phyloP scores from a whole-genome alignment of 1,140 invertebrate species.

The Eueides isabella region DNA sequence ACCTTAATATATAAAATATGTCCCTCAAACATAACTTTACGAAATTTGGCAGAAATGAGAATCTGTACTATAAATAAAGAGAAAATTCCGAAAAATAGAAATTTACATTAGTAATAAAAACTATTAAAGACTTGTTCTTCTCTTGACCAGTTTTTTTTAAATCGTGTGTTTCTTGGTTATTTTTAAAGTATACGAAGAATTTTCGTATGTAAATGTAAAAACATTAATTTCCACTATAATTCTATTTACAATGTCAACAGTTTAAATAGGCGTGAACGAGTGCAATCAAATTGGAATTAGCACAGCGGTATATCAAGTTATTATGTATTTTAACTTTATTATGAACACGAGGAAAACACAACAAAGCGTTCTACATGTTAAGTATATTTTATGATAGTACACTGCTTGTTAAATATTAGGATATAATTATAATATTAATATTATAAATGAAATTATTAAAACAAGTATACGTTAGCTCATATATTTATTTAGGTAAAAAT shows the following conservation, averaged over 20 bases:
- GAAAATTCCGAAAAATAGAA: too few species aligned
- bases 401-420: neutral
- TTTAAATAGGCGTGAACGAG: conserved; percentile 27
- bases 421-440: too few species aligned
- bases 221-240: conserved; percentile 3
- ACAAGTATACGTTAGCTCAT: too few species aligned
- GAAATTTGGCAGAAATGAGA: too few species aligned
- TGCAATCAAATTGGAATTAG: conserved; percentile 29
- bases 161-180: neutral
- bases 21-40: too few species aligned
- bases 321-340: conserved; percentile 26
- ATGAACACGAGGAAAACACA: conserved; percentile 20
- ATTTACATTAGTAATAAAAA: too few species aligned
- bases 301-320: conserved; percentile 31
- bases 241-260: conserved; percentile 15
- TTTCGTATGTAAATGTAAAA: neutral
- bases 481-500: too few species aligned
- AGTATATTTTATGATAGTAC: neutral
- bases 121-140: too few species aligned
- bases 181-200: neutral
- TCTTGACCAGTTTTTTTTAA: too few species aligned
- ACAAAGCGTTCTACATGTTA: neutral
- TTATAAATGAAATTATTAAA: too few species aligned
- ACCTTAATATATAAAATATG: too few species aligned
- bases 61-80: too few species aligned